A percentile compares a stretch with the other conserved stretches of the same genome.
Evolutionary conservation across 2,888 invertebrate genomes (phyloP).

Genomic region (Drosophila formosana): DNA sequence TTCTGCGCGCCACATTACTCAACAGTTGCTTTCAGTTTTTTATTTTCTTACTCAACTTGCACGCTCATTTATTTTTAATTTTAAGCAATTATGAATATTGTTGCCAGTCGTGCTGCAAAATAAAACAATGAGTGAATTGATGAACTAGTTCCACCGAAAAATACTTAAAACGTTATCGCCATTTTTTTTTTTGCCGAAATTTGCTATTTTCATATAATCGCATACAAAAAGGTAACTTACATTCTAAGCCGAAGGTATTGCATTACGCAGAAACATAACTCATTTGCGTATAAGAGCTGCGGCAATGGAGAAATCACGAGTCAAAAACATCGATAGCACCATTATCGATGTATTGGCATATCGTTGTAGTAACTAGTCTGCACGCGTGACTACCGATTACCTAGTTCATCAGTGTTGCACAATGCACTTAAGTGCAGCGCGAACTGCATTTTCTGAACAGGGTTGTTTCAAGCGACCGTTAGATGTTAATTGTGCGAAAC

Average conservation of each 20-base stretch:
- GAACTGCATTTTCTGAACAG: background rate
- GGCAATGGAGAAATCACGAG: background rate
- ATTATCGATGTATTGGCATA: too few species aligned
- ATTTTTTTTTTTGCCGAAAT: background rate
- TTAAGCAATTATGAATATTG: too few species aligned
- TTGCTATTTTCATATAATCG: too few species aligned
- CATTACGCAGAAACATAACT: too few species aligned
- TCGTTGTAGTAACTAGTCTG: background rate
- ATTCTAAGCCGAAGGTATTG: too few species aligned
- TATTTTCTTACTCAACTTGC: background rate
- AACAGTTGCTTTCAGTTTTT: too few species aligned
- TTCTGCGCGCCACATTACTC: background rate
- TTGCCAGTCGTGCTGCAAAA: too few species aligned
- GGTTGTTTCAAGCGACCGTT: background rate
- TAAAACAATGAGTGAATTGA: too few species aligned
- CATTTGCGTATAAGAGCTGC: too few species aligned
- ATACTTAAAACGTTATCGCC: background rate
- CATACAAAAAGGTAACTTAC: too few species aligned
- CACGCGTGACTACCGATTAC: constrained; percentile 40
- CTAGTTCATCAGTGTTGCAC: constrained; percentile 15
- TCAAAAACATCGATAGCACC: background rate
- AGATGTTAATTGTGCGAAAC: background rate
- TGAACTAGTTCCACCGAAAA: constrained; percentile 9
- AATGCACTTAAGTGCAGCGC: background rate
- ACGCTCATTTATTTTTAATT: background rate